Evolutionary conservation across 2,113 vertebrate species (phyloP), one percentile per base, ranked within the genome.

Genomic region (Pituophis catenifer): DNA sequence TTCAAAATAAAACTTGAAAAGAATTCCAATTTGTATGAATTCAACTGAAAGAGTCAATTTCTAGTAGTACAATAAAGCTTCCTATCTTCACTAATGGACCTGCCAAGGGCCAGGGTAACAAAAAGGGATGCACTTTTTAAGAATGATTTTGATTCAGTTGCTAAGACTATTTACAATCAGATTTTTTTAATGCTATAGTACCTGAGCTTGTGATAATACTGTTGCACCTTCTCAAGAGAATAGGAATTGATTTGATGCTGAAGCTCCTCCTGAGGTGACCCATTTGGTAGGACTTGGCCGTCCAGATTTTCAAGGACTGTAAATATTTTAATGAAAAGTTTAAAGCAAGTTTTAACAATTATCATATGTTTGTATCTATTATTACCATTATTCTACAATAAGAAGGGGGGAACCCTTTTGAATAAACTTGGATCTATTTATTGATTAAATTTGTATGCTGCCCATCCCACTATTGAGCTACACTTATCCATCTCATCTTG

Each of bases 141-240:
- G 50, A 33, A 54, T 13, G 24, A 93, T 92, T 62, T 65, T 24
- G 55, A 9, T 70, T 90, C 88, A 55, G 5, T 75, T 91, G 53
- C 54, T 93, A 92, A 91, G 38, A 24, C 33, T 17, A 54, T 93
- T 50, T 91, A 33, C 24, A 94, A 92, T 8, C 2, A 93, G 10
- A 2, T 44, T 87, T 50, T 93, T 91, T 65, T 86, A 17, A 1
- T 1, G 17, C 48, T 1, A 94, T 92, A 87, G 89, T 97, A 99
- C 99, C 99, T 99, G 98, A 99, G 99, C 97, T 97, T 99, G 89
- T 99, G 98, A 97, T 99, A 99, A 96, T 99, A 99, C 93, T 98
- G 98, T 95, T 99, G 99, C 93, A 99, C 99, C 97, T 99, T 99
- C 97, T 99, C 99, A 38, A 99, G 98, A 11, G 99, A 99, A 92